Evolutionary conservation across 2,113 vertebrate species (phyloP).

Genomic region (Hyla sarda): DNA sequence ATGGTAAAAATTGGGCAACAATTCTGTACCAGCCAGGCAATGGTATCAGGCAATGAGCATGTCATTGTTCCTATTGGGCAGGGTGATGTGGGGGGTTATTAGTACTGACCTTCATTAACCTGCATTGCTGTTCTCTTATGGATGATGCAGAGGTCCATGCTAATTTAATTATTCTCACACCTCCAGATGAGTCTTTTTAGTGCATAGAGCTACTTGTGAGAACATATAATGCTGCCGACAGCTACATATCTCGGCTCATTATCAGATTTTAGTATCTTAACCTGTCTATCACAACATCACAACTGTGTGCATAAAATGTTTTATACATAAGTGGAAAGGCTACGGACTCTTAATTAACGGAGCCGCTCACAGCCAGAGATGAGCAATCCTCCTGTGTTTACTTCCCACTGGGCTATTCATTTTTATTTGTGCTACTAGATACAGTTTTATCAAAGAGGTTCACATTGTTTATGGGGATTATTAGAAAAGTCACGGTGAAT

Average conservation of each 20-base stretch:
- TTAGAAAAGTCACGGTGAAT: not conserved
- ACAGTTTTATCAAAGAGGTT: slow-evolving; percentile 14
- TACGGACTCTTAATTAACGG: slow-evolving; percentile 19
- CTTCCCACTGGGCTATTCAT: not conserved
- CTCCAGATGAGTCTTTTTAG: not conserved
- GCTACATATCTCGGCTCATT: slow-evolving; percentile 23
- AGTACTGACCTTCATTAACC: not conserved
- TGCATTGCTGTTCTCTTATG: not conserved
- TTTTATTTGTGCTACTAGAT: not conserved
- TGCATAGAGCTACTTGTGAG: not conserved
- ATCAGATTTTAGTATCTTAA: slow-evolving; percentile 31
- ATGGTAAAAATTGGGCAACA: too few relatives aligned
- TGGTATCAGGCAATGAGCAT: not conserved
- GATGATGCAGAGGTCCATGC: not conserved
- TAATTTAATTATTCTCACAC: not conserved
- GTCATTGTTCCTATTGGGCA: not conserved
- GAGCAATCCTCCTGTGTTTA: not conserved
- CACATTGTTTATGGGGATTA: not conserved
- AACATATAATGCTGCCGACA: not conserved
- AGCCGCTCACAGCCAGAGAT: not conserved
- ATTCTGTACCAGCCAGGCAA: too few relatives aligned
- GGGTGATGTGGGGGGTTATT: not conserved
- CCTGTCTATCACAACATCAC: slow-evolving; percentile 35
- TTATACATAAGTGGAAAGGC: slow-evolving; percentile 36
- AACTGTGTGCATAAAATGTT: slow-evolving; percentile 28